A percentile compares a stretch with the other conserved stretches of the same genome.
phyloP scores from a whole-genome alignment of 1,140 invertebrate genomes.

The Plectrocnemia conspersa region DNA sequence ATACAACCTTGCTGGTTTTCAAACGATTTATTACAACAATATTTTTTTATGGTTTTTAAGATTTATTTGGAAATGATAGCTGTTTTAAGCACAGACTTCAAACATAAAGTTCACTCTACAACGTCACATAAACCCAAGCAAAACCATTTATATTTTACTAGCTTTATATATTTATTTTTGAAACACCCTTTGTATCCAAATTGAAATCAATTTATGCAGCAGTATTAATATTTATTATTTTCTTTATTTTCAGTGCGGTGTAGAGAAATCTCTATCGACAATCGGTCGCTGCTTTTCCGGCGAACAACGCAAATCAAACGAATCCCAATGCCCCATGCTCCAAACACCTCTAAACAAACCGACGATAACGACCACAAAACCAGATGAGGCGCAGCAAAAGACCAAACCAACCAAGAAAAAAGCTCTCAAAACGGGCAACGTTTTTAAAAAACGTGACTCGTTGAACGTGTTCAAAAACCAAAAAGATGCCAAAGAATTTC shows the following conservation, averaged over 20 bases:
- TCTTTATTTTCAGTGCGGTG: constrained; percentile 62
- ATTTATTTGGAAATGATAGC: too few relatives aligned
- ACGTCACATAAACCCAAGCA: too few relatives aligned
- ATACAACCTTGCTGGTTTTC: too few relatives aligned
- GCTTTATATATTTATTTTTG: too few relatives aligned
- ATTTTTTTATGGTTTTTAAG: too few relatives aligned
- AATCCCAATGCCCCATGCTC: constrained; percentile 70
- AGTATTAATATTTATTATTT: neutral
- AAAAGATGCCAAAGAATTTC: constrained; percentile 44
- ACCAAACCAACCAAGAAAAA: constrained; percentile 39
- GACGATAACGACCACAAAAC: constrained; percentile 40
- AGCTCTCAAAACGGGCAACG: constrained; percentile 41
- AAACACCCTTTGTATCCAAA: too few relatives aligned
- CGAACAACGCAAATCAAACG: constrained; percentile 62
- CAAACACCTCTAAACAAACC: constrained; percentile 46
- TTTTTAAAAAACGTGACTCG: constrained; percentile 48
- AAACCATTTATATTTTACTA: too few relatives aligned
- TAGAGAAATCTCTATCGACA: constrained; percentile 50
- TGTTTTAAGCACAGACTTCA: too few relatives aligned
- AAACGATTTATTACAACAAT: too few relatives aligned
- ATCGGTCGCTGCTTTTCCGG: constrained; percentile 59
- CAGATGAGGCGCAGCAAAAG: constrained; percentile 40
- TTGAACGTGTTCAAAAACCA: constrained; percentile 49
- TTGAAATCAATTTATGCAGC: too few relatives aligned
- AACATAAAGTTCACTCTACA: too few relatives aligned